These are phyloP conservation scores for Osmoderma eremita DNA, from an alignment of 2,888 invertebrate genomes.

Conservation along the genomic window DNA sequence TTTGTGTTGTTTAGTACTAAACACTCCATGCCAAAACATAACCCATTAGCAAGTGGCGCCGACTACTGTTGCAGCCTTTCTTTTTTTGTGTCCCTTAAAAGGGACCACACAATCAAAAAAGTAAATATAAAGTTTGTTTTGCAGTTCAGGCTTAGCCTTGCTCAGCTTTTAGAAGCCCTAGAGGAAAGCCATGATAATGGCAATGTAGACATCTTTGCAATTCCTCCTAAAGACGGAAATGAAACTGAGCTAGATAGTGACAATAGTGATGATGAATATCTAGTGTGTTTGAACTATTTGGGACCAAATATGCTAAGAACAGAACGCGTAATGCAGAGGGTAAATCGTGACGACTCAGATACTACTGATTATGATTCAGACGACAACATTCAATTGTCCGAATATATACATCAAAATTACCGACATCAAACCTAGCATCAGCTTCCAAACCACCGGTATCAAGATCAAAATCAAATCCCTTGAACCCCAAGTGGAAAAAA, in stretches of 20 bases:
- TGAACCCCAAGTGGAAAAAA: no score
- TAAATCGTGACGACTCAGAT: slow-evolving; percentile 6
- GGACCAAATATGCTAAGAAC: slow-evolving; percentile 6
- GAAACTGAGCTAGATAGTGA: slow-evolving; percentile 6
- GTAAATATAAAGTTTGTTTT: slow-evolving; percentile 5
- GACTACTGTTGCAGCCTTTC: no score
- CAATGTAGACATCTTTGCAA: slow-evolving; percentile 1
- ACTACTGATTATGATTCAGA: slow-evolving; percentile 5
- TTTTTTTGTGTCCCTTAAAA: no score
- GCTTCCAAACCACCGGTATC: background rate
- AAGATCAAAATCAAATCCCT: background rate
- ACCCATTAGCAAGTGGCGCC: no score
- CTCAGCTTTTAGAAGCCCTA: slow-evolving; percentile 1
- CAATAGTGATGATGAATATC: slow-evolving; percentile 4
- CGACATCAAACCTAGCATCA: background rate
- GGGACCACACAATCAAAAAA: no score
- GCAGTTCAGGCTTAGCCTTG: slow-evolving; percentile 2
- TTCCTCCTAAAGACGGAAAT: slow-evolving; percentile 1
- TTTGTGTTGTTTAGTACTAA: background rate
- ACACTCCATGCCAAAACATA: no score
- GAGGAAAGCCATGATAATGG: slow-evolving; percentile 1
- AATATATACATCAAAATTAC: background rate
- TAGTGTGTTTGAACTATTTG: slow-evolving; percentile 1
- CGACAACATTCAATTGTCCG: slow-evolving; percentile 7
- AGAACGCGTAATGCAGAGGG: no score